Evolutionary conservation across 2,888 invertebrate species (phyloP), one percentile per base, ranked within the genome.

Genomic region (Melolontha melolontha): DNA sequence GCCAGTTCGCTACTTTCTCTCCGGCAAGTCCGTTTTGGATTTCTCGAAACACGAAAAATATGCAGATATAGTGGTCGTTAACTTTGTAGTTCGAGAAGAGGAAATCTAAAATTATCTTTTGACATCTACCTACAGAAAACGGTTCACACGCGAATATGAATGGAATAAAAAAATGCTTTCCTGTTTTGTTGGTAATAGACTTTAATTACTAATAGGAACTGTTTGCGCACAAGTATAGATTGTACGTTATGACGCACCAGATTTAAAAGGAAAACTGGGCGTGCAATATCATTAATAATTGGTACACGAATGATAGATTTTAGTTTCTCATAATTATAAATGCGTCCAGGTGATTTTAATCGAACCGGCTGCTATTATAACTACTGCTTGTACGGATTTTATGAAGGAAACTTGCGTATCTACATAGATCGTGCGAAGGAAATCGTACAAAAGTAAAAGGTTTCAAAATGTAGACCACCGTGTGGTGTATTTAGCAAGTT

Each of bases 91-190:
- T 22, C 11, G 16, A 47, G 34, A 22, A 22, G 22, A 39, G 59
- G 59, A 62, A 62, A 39, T 49, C 2, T 34, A 29, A 49, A 62
- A 62, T 62, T 62, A 62, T 16, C 14, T 34, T 22, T 29, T n/a
- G 59, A 62, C 16, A 47, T 34, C 7, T 34, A 10, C 10, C 10
- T 34, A 49, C 42, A 62, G 44, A 44, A 59, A 47, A 62, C 42
- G 59, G 59, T 49, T 62, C 59, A 62, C 59, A 62, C 59, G 59
- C 47, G 47, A 47, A 47, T 29, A 16, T 49, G 29, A 34, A 34
- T 6, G 34, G 34, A 10, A 34, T 44, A 59, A 62, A 29, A 41
- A 14, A 22, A 57, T 27, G 8, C 47, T 4, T 62, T 47, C 42
- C 34, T 34, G 34, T 10, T 22, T 22, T 22, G 10, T 5, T 8